A percentile compares a stretch with the other conserved stretches of the same genome.
Conservation (phyloP, 2,113 vertebrate genomes). For the Onychostruthus taczanowskii region DNA sequence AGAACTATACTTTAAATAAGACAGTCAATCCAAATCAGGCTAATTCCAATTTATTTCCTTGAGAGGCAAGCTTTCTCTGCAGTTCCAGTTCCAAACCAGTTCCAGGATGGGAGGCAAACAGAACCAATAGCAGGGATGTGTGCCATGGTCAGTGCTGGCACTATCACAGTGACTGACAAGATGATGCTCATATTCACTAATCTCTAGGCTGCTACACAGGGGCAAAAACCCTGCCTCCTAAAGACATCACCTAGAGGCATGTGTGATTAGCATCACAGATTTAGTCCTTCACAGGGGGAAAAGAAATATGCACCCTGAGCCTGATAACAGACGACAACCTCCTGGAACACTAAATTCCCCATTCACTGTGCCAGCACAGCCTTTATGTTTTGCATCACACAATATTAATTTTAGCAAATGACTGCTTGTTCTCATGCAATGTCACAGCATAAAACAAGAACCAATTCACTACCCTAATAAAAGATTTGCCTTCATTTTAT, state of each 20-base stretch:
- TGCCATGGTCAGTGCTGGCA: background rate
- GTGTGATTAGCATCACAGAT: background rate
- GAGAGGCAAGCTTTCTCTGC: background rate
- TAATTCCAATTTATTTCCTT: background rate
- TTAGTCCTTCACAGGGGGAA: background rate
- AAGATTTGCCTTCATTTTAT: background rate
- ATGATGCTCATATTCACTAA: background rate
- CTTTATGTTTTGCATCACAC: background rate
- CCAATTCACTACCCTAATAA: background rate
- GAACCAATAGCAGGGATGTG: accelerated
- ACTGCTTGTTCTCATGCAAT: background rate
- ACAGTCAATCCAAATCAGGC: background rate
- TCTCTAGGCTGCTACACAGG: background rate
- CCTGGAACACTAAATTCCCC: background rate
- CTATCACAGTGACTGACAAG: background rate
- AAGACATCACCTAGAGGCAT: background rate
- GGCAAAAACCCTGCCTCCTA: background rate
- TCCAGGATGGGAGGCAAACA: background rate
- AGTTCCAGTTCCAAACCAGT: background rate
- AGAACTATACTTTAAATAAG: background rate
- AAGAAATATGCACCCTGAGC: background rate
- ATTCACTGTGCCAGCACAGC: background rate
- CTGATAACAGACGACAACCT: background rate
- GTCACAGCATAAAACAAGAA: background rate
- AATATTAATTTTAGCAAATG: background rate